Percentiles rank a stretch among this genome's conserved stretches.
Conservation (phyloP, 2,797 vertebrate species). For the Leuciscus waleckii region DNA sequence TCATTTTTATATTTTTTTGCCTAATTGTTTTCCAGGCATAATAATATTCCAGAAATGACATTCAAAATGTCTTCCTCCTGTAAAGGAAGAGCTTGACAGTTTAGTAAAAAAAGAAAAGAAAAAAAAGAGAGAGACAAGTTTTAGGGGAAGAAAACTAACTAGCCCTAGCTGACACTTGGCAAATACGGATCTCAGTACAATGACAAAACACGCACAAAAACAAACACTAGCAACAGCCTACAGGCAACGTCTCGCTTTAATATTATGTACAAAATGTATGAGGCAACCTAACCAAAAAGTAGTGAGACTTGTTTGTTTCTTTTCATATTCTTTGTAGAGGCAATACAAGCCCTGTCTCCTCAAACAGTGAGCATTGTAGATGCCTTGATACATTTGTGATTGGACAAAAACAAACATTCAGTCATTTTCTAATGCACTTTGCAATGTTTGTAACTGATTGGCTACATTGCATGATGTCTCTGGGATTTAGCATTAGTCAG, state of each 20-base stretch:
- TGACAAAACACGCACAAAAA: conserved; percentile 58
- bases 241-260: conserved; percentile 78
- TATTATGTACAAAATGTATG: conserved; percentile 77
- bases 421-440: conserved; percentile 75
- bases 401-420: conserved; percentile 72
- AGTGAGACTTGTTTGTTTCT: conserved; percentile 58
- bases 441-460: conserved; percentile 59
- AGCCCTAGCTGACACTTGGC: conserved; percentile 44
- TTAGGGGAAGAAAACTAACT: conserved; percentile 20
- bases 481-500: conserved; percentile 83
- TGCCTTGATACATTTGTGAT: conserved; percentile 64
- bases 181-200: conserved; percentile 55
- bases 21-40: conserved; percentile 26
- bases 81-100: conserved; percentile 42
- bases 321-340: conserved; percentile 58
- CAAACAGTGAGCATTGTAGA: conserved; percentile 66
- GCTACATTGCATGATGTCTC: conserved; percentile 48
- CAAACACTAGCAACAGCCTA: conserved; percentile 75
- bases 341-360: conserved; percentile 50
- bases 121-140: neutral
- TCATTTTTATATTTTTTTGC: neutral
- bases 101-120: conserved; percentile 22
- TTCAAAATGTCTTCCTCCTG: conserved; percentile 48
- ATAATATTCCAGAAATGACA: conserved; percentile 53
- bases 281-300: conserved; percentile 69